phyloP scores from a whole-genome alignment of 2,888 invertebrate genomes.

The Mythimna lalbum region DNA sequence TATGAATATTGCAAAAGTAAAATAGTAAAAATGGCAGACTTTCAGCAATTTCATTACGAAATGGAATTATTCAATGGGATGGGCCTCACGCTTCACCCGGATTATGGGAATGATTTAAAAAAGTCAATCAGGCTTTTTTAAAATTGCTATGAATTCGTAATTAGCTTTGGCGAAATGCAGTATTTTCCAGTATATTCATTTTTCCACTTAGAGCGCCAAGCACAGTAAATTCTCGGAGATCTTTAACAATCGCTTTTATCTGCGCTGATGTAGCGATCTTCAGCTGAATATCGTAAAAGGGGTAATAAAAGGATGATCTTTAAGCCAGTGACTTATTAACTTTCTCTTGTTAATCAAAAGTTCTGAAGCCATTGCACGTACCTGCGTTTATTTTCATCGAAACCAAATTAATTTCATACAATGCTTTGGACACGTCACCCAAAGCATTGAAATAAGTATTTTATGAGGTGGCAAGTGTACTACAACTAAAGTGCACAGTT shows the following conservation, averaged over 20 bases:
- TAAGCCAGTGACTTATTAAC: not conserved
- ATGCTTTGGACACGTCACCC: not conserved
- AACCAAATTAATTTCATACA: too few species aligned
- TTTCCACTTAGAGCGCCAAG: constrained; percentile 23
- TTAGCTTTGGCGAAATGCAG: constrained; percentile 33
- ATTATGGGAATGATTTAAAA: constrained; percentile 56
- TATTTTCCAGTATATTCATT: constrained; percentile 32
- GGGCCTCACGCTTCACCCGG: constrained; percentile 57
- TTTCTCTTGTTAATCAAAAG: not conserved
- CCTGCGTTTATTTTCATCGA: too few species aligned
- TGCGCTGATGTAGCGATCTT: constrained; percentile 16
- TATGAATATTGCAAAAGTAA: constrained; percentile 47
- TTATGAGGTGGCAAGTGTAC: not conserved
- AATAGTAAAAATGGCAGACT: constrained; percentile 23
- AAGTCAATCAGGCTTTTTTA: constrained; percentile 37
- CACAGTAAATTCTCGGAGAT: constrained; percentile 28
- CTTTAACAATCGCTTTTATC: constrained; percentile 30
- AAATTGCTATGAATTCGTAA: constrained; percentile 49
- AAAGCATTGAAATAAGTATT: constrained; percentile 10
- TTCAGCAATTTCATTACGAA: constrained; percentile 67
- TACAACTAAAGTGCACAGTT: constrained; percentile 4
- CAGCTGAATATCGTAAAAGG: constrained; percentile 10
- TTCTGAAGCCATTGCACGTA: not conserved
- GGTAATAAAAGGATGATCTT: constrained; percentile 11
- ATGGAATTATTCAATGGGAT: constrained; percentile 67